These are phyloP conservation scores for Monopterus albus DNA, from an alignment of 2,113 vertebrate genomes.

Conservation along the genomic window DNA sequence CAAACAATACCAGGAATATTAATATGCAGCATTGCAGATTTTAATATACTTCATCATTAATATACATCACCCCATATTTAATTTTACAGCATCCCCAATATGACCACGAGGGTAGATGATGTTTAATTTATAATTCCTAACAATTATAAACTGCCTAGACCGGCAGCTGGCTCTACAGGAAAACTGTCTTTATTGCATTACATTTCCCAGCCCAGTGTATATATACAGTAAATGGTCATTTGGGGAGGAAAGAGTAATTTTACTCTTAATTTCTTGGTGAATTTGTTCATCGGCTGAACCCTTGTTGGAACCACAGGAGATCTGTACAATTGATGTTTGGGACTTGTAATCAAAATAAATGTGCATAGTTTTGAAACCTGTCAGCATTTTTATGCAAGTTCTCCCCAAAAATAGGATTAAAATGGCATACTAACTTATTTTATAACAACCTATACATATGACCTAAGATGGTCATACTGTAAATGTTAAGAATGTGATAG, in stretches of 20 bases:
- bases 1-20: too few relatives aligned
- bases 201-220: too few relatives aligned
- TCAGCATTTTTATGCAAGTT: background rate
- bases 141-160: background rate
- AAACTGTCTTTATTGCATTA: background rate
- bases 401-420: background rate
- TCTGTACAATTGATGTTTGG: background rate
- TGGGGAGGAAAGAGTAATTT: too few relatives aligned
- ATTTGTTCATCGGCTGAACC: too few relatives aligned
- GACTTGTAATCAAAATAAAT: background rate
- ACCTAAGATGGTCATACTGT: too few relatives aligned
- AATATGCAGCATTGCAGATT: too few relatives aligned
- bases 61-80: background rate
- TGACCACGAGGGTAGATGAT: too few relatives aligned
- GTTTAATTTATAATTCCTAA: background rate
- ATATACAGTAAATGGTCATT: too few relatives aligned
- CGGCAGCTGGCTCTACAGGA: background rate
- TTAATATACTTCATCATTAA: background rate
- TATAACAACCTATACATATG: background rate
- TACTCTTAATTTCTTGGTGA: too few relatives aligned
- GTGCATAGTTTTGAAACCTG: background rate
- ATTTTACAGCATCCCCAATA: background rate
- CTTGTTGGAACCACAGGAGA: too few relatives aligned
- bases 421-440: background rate
- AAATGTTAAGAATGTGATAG: too few relatives aligned